These are phyloP conservation scores for Agrotis puta DNA, from an alignment of 2,888 invertebrate species.

Conservation along the genomic window DNA sequence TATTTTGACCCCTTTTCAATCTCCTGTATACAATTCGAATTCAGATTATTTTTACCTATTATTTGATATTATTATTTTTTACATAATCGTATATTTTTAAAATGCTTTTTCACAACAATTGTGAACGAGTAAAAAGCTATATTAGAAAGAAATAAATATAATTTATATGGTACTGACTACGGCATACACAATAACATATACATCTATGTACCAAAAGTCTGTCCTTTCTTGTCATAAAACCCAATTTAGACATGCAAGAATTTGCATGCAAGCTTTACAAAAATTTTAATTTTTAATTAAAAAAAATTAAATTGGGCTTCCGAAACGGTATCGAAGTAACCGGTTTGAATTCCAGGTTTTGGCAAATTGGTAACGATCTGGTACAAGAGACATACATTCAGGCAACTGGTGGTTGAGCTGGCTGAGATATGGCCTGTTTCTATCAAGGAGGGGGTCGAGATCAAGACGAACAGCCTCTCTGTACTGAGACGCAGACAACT, in stretches of 20 bases:
- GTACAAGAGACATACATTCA: slow-evolving; percentile 79
- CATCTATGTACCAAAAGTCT: too few species aligned
- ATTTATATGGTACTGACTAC: too few species aligned
- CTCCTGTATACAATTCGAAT: neutral
- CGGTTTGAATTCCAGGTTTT: slow-evolving; percentile 72
- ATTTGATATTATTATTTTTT: too few species aligned
- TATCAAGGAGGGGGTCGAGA: slow-evolving; percentile 70
- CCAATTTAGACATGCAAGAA: too few species aligned
- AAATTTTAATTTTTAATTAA: too few species aligned
- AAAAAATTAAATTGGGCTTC: too few species aligned
- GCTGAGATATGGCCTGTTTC: slow-evolving; percentile 81
- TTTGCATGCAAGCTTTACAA: too few species aligned
- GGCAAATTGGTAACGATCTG: slow-evolving; percentile 81
- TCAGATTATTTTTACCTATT: neutral
- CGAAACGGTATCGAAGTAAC: slow-evolving; percentile 3
- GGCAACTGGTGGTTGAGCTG: slow-evolving; percentile 78
- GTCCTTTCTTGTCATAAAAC: too few species aligned
- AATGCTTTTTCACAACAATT: neutral
- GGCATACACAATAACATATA: too few species aligned
- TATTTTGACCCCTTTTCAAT: slow-evolving; percentile 13
- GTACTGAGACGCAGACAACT: slow-evolving; percentile 77
- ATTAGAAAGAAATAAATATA: too few species aligned
- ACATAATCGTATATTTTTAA: neutral
- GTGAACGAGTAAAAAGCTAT: neutral
- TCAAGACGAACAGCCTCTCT: slow-evolving; percentile 77